Conservation (phyloP, 1,140 invertebrate species). For the Tribolium castaneum region DNA sequence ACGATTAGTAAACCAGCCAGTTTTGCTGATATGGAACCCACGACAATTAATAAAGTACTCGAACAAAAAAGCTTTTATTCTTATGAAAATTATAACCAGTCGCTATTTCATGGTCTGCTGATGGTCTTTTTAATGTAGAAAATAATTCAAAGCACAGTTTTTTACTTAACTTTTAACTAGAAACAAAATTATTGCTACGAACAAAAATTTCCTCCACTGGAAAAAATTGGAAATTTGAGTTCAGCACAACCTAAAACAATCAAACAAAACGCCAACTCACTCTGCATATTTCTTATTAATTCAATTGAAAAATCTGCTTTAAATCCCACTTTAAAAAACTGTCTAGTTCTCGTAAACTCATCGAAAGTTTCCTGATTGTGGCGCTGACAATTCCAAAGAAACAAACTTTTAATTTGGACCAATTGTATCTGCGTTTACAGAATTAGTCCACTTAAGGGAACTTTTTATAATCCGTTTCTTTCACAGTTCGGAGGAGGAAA, state of each 20-base stretch:
- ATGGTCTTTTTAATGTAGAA: too few relatives aligned
- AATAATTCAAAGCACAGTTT: too few relatives aligned
- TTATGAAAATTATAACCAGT: too few relatives aligned
- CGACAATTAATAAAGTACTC: too few relatives aligned
- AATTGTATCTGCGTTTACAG: not conserved
- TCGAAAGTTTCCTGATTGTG: not conserved
- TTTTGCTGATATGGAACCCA: not conserved
- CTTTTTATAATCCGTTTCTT: not conserved
- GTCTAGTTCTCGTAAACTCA: not conserved
- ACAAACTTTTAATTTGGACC: not conserved
- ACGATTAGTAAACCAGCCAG: not conserved
- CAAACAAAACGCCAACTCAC: too few relatives aligned
- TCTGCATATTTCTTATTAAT: not conserved
- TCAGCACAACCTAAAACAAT: too few relatives aligned
- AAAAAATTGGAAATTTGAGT: too few relatives aligned
- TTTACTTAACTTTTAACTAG: too few relatives aligned
- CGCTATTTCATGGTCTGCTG: too few relatives aligned
- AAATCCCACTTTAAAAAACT: not conserved
- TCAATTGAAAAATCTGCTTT: not conserved
- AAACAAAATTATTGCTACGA: too few relatives aligned
- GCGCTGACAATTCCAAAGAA: not conserved
- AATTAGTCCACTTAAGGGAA: not conserved
- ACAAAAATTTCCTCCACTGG: too few relatives aligned
- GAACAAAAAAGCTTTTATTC: too few relatives aligned
- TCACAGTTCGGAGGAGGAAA: not conserved